Percentiles rank a stretch among this genome's conserved stretches.
Evolutionary conservation across 2,797 vertebrate species (phyloP).

Genomic region (Spinibarbus caldwelli): DNA sequence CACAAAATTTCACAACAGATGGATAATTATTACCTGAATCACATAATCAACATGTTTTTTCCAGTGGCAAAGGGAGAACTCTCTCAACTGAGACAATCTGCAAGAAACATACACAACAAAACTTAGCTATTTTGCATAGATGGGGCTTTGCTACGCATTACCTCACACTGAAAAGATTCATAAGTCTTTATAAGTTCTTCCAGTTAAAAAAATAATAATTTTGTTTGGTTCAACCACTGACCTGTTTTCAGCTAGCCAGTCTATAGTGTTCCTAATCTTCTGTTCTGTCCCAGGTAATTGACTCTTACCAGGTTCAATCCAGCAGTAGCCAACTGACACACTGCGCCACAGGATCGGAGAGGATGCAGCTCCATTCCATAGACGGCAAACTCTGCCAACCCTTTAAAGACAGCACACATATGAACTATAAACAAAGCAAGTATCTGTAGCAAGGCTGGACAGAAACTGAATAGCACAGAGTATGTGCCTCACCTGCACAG

Average conservation of each 20-base stretch:
- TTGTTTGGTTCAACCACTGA: constrained; percentile 60
- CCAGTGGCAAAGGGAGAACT: constrained; percentile 88
- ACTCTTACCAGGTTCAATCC: constrained; percentile 77
- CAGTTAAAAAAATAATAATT: not conserved
- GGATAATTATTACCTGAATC: constrained; percentile 75
- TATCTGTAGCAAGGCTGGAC: not conserved
- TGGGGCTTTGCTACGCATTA: not conserved
- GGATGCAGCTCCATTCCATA: constrained; percentile 86
- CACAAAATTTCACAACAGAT: not conserved
- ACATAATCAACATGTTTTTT: constrained; percentile 78
- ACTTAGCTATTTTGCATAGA: not conserved
- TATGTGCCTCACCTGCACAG: constrained; percentile 82
- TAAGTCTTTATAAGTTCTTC: not conserved
- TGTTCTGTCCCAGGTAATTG: constrained; percentile 72
- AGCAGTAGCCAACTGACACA: constrained; percentile 80
- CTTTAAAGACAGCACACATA: constrained; percentile 63
- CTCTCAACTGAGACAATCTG: constrained; percentile 85
- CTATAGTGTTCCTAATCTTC: constrained; percentile 78
- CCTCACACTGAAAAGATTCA: not conserved
- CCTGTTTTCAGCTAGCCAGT: constrained; percentile 84
- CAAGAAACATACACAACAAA: constrained; percentile 15
- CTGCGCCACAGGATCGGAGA: constrained; percentile 81
- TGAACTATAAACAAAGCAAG: not conserved
- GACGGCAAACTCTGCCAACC: constrained; percentile 82
- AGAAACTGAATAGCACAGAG: not conserved